Conservation (phyloP, 2,888 invertebrate species). For the Chouioia cunea region DNA sequence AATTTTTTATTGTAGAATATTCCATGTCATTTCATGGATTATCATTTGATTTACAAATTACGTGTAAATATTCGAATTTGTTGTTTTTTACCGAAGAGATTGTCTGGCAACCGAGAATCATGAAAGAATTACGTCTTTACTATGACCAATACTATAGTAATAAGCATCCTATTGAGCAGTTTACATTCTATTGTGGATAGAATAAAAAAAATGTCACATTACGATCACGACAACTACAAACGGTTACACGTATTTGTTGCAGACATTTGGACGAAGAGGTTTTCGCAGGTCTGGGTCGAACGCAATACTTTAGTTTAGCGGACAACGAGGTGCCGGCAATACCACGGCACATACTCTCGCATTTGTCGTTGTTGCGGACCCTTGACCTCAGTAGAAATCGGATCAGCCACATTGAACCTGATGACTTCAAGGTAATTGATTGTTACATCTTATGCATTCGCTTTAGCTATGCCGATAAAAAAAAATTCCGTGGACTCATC, state of each 20-base stretch:
- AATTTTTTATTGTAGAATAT: no score
- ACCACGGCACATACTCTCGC: conserved; percentile 81
- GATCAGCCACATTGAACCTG: conserved; percentile 79
- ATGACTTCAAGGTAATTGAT: conserved; percentile 79
- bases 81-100: no score
- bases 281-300: conserved; percentile 80
- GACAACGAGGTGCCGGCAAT: conserved; percentile 83
- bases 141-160: no score
- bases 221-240: background rate
- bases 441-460: conserved; percentile 4
- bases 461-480: background rate
- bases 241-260: conserved; percentile 56
- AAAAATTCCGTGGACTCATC: background rate
- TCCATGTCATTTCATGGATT: no score
- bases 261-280: conserved; percentile 81
- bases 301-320: conserved; percentile 83
- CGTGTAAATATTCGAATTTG: no score
- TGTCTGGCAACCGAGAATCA: no score
- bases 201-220: no score
- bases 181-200: background rate
- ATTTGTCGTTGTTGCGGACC: conserved; percentile 82
- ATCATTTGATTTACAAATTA: no score
- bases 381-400: conserved; percentile 86
- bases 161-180: no score
- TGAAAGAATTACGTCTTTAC: no score